Percentiles rank a stretch among this genome's conserved stretches.
phyloP scores from a whole-genome alignment of 35 echinoderm and acorn worm genomes.

The Strongylocentrotus purpuratus region DNA sequence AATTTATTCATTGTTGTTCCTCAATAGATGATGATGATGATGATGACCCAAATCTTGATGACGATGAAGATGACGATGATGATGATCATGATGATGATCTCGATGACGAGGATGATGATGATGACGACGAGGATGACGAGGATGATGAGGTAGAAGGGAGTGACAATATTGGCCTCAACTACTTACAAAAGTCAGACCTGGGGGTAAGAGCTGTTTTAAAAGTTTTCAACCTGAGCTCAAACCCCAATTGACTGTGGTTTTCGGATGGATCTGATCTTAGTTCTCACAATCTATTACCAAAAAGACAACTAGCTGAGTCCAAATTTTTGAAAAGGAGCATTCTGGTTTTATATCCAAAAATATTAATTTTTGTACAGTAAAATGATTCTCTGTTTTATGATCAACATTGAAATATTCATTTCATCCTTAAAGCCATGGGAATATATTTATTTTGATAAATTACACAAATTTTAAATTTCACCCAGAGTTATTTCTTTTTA shows the following conservation, averaged over 20 bases:
- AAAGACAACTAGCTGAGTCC: too few species aligned
- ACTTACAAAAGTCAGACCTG: slow-evolving; percentile 38
- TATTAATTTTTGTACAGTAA: too few species aligned
- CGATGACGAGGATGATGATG: slow-evolving; percentile 15
- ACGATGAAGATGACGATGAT: not conserved
- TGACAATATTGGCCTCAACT: slow-evolving; percentile 35
- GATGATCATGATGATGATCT: slow-evolving; percentile 16
- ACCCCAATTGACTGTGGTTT: not conserved
- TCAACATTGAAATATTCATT: too few species aligned
- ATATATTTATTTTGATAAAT: too few species aligned
- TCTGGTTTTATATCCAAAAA: too few species aligned
- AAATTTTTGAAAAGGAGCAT: too few species aligned
- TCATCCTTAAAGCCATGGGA: too few species aligned
- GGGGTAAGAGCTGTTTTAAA: slow-evolving; percentile 22
- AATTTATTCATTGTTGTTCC: not conserved
- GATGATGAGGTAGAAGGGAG: slow-evolving; percentile 31
- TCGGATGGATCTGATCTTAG: not conserved
- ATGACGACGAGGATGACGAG: slow-evolving; percentile 11
- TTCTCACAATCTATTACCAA: not conserved
- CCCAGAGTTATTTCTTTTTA: too few species aligned
- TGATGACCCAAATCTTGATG: not conserved
- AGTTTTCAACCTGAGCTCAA: not conserved
- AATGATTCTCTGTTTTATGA: too few species aligned
- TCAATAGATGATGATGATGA: not conserved
- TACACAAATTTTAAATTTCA: too few species aligned